Conservation (phyloP, 1,140 invertebrate species). For the Drepana arcuata region DNA sequence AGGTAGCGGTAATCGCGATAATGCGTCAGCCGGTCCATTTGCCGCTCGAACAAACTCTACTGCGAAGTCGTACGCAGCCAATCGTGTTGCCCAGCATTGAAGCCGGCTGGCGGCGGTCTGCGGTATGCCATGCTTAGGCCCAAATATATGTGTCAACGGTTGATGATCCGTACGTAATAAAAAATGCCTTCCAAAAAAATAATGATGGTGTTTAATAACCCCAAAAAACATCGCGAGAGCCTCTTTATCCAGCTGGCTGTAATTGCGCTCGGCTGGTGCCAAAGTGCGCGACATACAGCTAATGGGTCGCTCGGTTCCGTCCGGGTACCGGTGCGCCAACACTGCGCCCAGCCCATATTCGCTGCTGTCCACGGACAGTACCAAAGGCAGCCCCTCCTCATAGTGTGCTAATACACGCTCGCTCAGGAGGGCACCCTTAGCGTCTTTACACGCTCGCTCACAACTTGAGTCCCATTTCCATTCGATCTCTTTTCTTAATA, state of each 20-base stretch:
- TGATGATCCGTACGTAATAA: conserved; percentile 2
- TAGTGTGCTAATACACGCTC: conserved; percentile 3
- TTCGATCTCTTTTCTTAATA: conserved; percentile 2
- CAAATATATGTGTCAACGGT: conserved; percentile 1
- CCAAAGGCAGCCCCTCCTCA: background rate
- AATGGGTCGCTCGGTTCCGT: conserved; percentile 11
- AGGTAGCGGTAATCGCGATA: background rate
- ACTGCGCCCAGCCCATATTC: conserved; percentile 6
- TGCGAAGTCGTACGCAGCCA: conserved; percentile 1
- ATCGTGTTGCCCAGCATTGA: conserved; percentile 1
- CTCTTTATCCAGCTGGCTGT: conserved; percentile 25
- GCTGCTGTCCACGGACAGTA: conserved; percentile 8
- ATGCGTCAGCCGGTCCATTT: background rate
- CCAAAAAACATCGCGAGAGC: conserved; percentile 9
- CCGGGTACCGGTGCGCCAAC: conserved; percentile 1
- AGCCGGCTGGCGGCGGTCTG: conserved; percentile 4
- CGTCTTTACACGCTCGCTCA: conserved; percentile 1
- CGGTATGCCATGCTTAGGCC: background rate
- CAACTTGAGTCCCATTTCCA: conserved; percentile 6
- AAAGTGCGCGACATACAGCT: conserved; percentile 25
- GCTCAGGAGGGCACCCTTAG: conserved; percentile 3
- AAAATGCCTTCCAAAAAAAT: conserved; percentile 3
- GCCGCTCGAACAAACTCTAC: background rate
- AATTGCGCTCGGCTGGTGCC: conserved; percentile 20
- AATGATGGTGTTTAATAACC: conserved; percentile 5